Evolutionary conservation across 2,113 vertebrate genomes (phyloP), one percentile per base, ranked within the genome.

Genomic region (Atrichornis clamosus): DNA sequence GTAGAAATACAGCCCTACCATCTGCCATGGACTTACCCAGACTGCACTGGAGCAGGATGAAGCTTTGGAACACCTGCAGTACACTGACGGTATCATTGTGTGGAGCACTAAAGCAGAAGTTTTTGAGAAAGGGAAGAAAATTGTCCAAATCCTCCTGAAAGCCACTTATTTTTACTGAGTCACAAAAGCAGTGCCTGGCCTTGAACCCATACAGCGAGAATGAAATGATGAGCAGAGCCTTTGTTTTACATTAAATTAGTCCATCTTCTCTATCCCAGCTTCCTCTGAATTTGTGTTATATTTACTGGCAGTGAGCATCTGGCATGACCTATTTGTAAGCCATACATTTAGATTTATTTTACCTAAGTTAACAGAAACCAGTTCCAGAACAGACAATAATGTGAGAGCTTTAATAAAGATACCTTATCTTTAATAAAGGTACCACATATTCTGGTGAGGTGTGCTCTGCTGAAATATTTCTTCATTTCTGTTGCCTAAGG

Each of bases 361-460:
- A 60, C 37, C 33, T 22, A 53, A 37, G 44, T 91, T 53, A 84
- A 69, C 26, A 83, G 60, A 75, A 89, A 65, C 19, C n/a, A 37
- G 47, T 78, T 59, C 17, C 46, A 47, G 52, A 83, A 59, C 23
- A 95, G 46, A 33, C 22, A 79, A 3, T 39, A 58, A 39, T 33
- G 39, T 0, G 0, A 92, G 58, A 73, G 13, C 42, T 93, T 53
- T 80, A 73, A 65, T 50, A 83, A 89, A 77, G 53, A 32, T 35
- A 33, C n/a, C n/a, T 87, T 60, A 27, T 82, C 65, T 81, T 78
- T 85, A 30, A n/a, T n/a, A n/a, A n/a, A n/a, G 30, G 44, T 64
- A 65, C 55, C 1, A 0, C 0, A 0, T 69, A 26, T 59, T 68
- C 70, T 89, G 39, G 33, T 27, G 23, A 63, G 56, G 78, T 67